Evolutionary conservation across 2,888 invertebrate genomes (phyloP).

Genomic region (Bombylius major): DNA sequence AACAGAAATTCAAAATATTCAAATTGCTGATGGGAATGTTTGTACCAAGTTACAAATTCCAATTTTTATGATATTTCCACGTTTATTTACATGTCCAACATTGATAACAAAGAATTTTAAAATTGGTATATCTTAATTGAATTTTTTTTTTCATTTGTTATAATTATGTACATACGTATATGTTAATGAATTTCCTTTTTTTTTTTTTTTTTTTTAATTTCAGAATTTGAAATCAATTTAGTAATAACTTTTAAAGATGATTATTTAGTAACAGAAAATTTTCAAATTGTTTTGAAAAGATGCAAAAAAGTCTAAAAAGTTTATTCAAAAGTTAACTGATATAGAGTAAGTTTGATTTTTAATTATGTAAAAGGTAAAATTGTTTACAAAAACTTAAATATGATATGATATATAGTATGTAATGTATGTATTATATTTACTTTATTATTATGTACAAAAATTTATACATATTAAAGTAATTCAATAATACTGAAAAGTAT

Average conservation of each 20-base stretch:
- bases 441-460: too few species aligned
- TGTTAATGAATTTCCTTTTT: slow-evolving; percentile 9
- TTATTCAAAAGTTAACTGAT: slow-evolving; percentile 7
- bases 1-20: slow-evolving; percentile 96
- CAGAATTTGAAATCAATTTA: slow-evolving; percentile 91
- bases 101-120: slow-evolving; percentile 83
- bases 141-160: slow-evolving; percentile 9
- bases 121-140: slow-evolving; percentile 52
- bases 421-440: too few species aligned
- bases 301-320: slow-evolving; percentile 15
- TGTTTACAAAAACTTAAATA: too few species aligned
- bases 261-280: slow-evolving; percentile 87
- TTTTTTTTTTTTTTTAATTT: slow-evolving; percentile 28
- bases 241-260: slow-evolving; percentile 88
- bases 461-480: too few species aligned
- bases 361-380: too few species aligned
- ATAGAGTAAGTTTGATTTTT: neutral
- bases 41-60: slow-evolving; percentile 70
- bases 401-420: too few species aligned
- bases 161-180: too few species aligned
- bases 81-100: slow-evolving; percentile 90
- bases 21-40: slow-evolving; percentile 89
- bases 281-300: slow-evolving; percentile 42
- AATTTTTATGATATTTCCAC: slow-evolving; percentile 89
- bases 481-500: too few species aligned